Conservation (phyloP, 2,888 invertebrate genomes). For the Amphipoea oculea region DNA sequence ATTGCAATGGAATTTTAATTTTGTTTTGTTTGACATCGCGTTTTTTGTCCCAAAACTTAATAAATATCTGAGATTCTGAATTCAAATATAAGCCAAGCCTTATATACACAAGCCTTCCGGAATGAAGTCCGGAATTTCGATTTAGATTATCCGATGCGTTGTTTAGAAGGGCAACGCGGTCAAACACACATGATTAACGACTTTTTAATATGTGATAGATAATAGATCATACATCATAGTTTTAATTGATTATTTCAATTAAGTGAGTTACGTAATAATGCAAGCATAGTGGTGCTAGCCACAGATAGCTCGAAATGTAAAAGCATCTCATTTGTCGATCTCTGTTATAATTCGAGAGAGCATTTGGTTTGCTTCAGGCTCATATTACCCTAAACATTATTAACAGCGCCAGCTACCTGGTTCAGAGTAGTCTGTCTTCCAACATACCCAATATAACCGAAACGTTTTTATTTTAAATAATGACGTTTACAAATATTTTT, state of each 20-base stretch:
- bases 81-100: no score
- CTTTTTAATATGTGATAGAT: background rate
- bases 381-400: background rate
- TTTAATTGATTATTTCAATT: slow-evolving; percentile 18
- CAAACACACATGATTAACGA: background rate
- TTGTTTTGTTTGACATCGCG: no score
- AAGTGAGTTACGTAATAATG: slow-evolving; percentile 11
- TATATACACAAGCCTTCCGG: no score
- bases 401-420: background rate
- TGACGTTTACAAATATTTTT: background rate
- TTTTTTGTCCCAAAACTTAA: no score
- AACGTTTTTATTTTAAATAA: background rate
- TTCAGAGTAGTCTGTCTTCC: background rate
- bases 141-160: no score
- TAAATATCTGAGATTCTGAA: no score
- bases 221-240: background rate
- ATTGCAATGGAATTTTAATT: no score
- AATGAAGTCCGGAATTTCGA: no score
- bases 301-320: background rate
- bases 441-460: background rate
- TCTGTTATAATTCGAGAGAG: background rate
- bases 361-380: background rate
- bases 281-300: background rate
- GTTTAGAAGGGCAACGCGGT: no score
- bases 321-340: background rate